phyloP scores from a whole-genome alignment of 2,113 vertebrate genomes.

The Okapia johnstoni region DNA sequence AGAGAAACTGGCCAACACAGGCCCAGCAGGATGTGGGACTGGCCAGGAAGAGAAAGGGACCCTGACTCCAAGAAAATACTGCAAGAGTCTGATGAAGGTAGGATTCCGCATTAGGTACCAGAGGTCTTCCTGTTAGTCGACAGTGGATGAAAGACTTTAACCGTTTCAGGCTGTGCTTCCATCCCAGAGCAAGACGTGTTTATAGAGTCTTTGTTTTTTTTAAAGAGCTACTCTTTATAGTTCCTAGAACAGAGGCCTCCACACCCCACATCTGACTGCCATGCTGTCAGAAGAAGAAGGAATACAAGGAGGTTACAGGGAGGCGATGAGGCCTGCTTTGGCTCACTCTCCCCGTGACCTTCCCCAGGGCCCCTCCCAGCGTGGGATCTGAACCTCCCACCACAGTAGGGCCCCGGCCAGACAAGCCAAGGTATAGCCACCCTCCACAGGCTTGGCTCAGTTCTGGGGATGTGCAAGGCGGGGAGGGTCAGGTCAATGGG shows the following conservation, averaged over 20 bases:
- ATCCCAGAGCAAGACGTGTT: not conserved
- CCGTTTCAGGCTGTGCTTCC: not conserved
- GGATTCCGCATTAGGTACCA: not conserved
- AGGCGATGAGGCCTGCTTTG: slow-evolving; percentile 7
- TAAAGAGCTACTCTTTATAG: not conserved
- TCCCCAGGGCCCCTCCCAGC: slow-evolving; percentile 45
- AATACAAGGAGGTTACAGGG: not conserved
- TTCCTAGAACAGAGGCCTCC: not conserved
- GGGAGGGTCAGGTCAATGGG: slow-evolving; percentile 58
- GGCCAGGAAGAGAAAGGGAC: slow-evolving; percentile 25
- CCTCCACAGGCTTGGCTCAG: slow-evolving; percentile 40
- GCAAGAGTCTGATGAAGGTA: not conserved
- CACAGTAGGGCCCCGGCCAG: not conserved
- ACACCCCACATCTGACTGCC: not conserved
- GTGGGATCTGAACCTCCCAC: slow-evolving; percentile 62
- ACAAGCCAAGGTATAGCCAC: slow-evolving; percentile 53
- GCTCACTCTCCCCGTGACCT: slow-evolving; percentile 42
- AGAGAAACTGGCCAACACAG: not conserved
- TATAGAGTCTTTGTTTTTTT: not conserved
- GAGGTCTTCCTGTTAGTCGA: not conserved
- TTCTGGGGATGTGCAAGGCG: not conserved
- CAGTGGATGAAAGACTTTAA: not conserved
- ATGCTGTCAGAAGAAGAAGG: not conserved
- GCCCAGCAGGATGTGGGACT: slow-evolving; percentile 64
- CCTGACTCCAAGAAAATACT: slow-evolving; percentile 3